A percentile compares a stretch with the other conserved stretches of the same genome.
Evolutionary conservation across 2,888 invertebrate genomes (phyloP).

Genomic region (Cacoxenus indagator): DNA sequence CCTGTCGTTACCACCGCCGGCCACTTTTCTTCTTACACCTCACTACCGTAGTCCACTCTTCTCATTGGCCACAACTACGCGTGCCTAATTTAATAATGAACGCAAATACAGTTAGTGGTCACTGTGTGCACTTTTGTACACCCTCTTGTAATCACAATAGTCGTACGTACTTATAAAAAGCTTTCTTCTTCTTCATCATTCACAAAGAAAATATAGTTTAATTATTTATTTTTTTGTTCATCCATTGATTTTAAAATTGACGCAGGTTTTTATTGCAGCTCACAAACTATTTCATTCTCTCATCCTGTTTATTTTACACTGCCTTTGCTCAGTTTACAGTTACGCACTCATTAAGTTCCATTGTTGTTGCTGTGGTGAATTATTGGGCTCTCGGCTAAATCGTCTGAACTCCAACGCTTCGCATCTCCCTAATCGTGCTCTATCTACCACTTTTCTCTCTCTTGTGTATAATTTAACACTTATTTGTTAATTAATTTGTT

Average conservation of each 20-base stretch:
- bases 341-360: too few species aligned
- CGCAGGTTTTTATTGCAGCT: too few species aligned
- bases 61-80: slow-evolving; percentile 29
- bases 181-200: too few species aligned
- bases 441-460: background rate
- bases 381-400: too few species aligned
- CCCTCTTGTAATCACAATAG: background rate
- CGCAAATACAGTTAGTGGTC: slow-evolving; percentile 23
- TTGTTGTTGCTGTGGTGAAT: too few species aligned
- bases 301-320: too few species aligned
- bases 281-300: too few species aligned
- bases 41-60: slow-evolving; percentile 30
- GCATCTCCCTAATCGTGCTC: background rate
- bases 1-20: background rate
- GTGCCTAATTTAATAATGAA: slow-evolving; percentile 42
- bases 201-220: too few species aligned
- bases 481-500: slow-evolving; percentile 12
- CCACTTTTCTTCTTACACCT: slow-evolving; percentile 2
- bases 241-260: background rate
- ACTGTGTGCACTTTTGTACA: background rate
- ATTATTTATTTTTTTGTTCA: slow-evolving; percentile 3
- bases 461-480: slow-evolving; percentile 5
- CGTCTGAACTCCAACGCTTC: too few species aligned
- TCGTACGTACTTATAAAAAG: too few species aligned
- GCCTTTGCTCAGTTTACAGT: too few species aligned